Evolutionary conservation across 2,797 vertebrate genomes (phyloP).

Genomic region (Sebastiscus albofasciatus): DNA sequence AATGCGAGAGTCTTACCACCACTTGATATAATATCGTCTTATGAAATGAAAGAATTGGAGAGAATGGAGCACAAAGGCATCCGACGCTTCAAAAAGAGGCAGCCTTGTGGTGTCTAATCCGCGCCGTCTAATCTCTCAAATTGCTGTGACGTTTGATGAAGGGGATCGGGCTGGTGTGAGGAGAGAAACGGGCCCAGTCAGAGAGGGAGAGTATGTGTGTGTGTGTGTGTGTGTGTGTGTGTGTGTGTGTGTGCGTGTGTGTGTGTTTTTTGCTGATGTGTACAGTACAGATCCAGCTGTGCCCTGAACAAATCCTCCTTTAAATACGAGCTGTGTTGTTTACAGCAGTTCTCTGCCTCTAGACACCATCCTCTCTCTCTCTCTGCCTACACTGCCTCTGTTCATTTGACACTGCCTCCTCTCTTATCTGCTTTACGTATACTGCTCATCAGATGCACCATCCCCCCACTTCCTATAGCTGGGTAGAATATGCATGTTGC

Average conservation of each 20-base stretch:
- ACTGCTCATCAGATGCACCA: conserved; percentile 70
- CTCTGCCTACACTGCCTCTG: conserved; percentile 52
- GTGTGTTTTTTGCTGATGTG: conserved; percentile 58
- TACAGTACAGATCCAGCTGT: conserved; percentile 63
- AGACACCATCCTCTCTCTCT: conserved; percentile 54
- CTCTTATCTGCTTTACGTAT: conserved; percentile 70
- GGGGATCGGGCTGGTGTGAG: conserved; percentile 55
- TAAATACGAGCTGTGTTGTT: conserved; percentile 72
- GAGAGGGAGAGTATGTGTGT: conserved; percentile 2
- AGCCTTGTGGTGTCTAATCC: conserved; percentile 75
- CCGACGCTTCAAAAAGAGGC: conserved; percentile 65
- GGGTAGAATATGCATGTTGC: conserved; percentile 45
- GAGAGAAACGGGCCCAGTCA: conserved; percentile 53
- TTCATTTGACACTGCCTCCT: conserved; percentile 64
- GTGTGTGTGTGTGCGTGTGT: not conserved
- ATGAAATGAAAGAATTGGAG: conserved; percentile 70
- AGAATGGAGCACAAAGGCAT: conserved; percentile 77
- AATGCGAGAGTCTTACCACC: conserved; percentile 66
- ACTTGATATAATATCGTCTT: conserved; percentile 74
- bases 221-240: not conserved
- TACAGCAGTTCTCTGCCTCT: conserved; percentile 62
- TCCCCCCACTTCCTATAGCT: conserved; percentile 50
- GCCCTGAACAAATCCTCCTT: conserved; percentile 73
- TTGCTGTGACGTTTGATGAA: conserved; percentile 79
- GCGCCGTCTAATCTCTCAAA: conserved; percentile 78